Conservation (phyloP, 2,797 vertebrate species). For the Poliocrania exsul region DNA sequence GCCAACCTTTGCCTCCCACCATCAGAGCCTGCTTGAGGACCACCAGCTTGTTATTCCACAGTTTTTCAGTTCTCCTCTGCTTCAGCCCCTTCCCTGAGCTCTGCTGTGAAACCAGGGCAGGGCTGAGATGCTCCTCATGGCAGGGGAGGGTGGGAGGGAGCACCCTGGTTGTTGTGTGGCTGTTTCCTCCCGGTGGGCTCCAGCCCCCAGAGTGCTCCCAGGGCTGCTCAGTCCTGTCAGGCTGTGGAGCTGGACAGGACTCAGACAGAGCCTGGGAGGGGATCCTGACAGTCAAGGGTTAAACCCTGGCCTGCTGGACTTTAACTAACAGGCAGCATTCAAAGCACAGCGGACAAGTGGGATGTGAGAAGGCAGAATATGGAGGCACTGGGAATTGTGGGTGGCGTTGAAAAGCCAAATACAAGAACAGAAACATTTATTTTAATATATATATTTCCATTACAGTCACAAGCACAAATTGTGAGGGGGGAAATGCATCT, state of each 20-base stretch:
- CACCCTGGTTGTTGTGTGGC: neutral
- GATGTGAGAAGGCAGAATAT: constrained; percentile 48
- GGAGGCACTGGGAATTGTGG: constrained; percentile 40
- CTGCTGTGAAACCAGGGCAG: neutral
- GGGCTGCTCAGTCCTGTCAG: neutral
- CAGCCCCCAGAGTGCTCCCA: neutral
- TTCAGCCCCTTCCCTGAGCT: neutral
- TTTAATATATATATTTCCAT: constrained; percentile 12
- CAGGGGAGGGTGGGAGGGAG: neutral
- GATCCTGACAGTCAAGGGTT: neutral
- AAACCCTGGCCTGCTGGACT: constrained; percentile 20
- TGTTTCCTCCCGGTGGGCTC: neutral
- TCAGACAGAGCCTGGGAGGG: neutral
- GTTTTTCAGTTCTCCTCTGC: neutral
- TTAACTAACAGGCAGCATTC: neutral
- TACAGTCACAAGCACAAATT: constrained; percentile 19
- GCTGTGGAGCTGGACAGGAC: neutral
- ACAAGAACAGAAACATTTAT: neutral
- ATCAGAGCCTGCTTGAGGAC: neutral
- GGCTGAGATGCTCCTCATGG: neutral
- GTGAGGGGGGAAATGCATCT: neutral
- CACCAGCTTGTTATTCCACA: neutral
- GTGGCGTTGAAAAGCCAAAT: constrained; percentile 39
- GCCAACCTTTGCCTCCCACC: neutral
- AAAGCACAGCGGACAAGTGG: constrained; percentile 10